Percentiles rank a stretch among this genome's conserved stretches.
These are phyloP conservation scores for Amniataba percoides DNA, from an alignment of 2,797 vertebrate species.

Conservation along the genomic window DNA sequence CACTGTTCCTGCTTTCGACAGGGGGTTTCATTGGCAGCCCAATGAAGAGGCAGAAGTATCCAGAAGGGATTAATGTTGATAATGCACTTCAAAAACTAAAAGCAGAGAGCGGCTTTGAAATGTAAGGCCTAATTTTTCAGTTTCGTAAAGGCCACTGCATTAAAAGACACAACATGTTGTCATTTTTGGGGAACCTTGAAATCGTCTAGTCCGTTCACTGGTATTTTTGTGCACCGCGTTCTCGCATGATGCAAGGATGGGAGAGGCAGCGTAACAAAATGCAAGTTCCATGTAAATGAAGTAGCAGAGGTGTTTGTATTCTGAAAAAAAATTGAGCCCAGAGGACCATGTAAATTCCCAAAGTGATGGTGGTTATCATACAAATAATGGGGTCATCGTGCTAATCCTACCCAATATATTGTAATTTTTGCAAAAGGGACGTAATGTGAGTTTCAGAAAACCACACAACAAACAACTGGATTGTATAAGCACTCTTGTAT, in stretches of 20 bases:
- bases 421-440: conserved; percentile 6
- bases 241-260: conserved; percentile 14
- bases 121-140: neutral
- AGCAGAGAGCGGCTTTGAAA: neutral
- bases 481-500: neutral
- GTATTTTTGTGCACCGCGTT: neutral
- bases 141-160: neutral
- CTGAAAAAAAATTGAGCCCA: neutral
- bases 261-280: conserved; percentile 24
- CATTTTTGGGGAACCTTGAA: neutral
- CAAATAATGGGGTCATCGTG: neutral
- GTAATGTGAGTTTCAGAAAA: neutral
- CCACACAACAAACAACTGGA: neutral
- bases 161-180: neutral
- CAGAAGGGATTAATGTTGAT: conserved; percentile 46
- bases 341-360: neutral
- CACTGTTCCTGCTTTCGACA: conserved; percentile 69
- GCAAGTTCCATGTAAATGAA: conserved; percentile 17
- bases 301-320: conserved; percentile 9
- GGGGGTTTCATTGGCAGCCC: conserved; percentile 40
- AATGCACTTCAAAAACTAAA: conserved; percentile 42
- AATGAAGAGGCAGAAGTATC: conserved; percentile 43
- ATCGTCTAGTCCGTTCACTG: conserved; percentile 6
- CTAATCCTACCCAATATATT: neutral
- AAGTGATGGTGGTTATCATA: neutral